phyloP scores from a whole-genome alignment of 1,140 invertebrate species.

The Apolygus lucorum region DNA sequence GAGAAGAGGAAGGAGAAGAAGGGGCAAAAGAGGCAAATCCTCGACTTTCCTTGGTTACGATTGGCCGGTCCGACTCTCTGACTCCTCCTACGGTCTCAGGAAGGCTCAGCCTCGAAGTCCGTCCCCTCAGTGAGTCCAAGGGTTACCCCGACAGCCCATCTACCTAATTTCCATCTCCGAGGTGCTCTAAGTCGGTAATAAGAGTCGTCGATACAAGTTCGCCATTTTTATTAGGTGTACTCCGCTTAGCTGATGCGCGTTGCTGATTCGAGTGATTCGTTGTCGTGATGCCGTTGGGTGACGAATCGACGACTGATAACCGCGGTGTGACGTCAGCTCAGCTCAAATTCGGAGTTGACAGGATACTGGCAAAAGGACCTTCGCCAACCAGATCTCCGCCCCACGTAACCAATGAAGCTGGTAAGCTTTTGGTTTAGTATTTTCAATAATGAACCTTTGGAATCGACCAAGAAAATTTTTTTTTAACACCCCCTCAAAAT shows the following conservation, averaged over 20 bases:
- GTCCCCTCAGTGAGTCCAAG: neutral
- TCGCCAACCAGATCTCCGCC: constrained; percentile 14
- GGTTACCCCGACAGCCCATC: neutral
- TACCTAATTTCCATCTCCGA: neutral
- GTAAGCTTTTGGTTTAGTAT: neutral
- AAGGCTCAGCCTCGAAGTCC: neutral
- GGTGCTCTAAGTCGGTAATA: neutral
- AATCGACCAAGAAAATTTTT: too few relatives aligned
- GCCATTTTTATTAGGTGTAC: neutral
- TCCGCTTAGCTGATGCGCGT: neutral
- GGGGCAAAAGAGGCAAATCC: neutral
- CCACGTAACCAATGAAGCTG: neutral
- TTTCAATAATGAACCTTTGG: too few relatives aligned
- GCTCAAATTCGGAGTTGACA: constrained; percentile 45
- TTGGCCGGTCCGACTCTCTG: neutral
- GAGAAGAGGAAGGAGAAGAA: neutral
- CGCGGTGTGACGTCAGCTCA: neutral
- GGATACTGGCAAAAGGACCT: constrained; percentile 42
- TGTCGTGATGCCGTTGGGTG: neutral
- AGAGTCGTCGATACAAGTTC: neutral
- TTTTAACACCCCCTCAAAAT: too few relatives aligned
- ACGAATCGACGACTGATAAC: neutral
- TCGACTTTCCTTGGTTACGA: neutral
- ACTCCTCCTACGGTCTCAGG: neutral
- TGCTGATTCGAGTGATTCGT: neutral